phyloP scores from a whole-genome alignment of 2,797 vertebrate species.

The Falco biarmicus region DNA sequence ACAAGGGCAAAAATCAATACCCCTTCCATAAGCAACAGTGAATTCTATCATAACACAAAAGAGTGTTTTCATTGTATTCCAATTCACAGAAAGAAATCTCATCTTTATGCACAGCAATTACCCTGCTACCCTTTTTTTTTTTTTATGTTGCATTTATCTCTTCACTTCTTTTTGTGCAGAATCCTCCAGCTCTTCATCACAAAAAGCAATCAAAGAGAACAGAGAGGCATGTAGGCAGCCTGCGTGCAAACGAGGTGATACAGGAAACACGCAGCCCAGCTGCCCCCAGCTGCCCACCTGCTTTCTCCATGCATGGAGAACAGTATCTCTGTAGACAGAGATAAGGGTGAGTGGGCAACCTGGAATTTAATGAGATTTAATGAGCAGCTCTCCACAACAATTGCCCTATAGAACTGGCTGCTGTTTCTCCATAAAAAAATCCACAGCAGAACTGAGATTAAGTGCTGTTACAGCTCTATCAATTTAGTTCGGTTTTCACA shows the following conservation, averaged over 20 bases:
- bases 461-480: conserved; percentile 54
- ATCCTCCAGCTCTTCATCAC: not conserved
- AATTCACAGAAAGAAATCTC: not conserved
- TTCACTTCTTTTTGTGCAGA: not conserved
- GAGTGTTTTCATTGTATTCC: not conserved
- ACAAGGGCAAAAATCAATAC: conserved; percentile 5
- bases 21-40: not conserved
- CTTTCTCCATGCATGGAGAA: not conserved
- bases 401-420: not conserved
- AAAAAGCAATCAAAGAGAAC: not conserved
- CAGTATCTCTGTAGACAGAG: not conserved
- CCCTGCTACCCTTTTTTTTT: not conserved
- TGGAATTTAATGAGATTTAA: conserved; percentile 27
- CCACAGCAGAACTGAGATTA: conserved; percentile 65
- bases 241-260: not conserved
- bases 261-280: not conserved
- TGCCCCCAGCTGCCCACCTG: not conserved
- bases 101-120: not conserved
- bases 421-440: conserved; percentile 52
- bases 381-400: not conserved
- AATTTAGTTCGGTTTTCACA: conserved; percentile 72
- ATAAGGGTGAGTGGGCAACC: conserved; percentile 8
- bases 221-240: not conserved
- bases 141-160: not conserved
- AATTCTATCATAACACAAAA: not conserved